A percentile compares a stretch with the other conserved stretches of the same genome.
Evolutionary conservation across 2,888 invertebrate species (phyloP).

Genomic region (Caenorhabditis angaria): DNA sequence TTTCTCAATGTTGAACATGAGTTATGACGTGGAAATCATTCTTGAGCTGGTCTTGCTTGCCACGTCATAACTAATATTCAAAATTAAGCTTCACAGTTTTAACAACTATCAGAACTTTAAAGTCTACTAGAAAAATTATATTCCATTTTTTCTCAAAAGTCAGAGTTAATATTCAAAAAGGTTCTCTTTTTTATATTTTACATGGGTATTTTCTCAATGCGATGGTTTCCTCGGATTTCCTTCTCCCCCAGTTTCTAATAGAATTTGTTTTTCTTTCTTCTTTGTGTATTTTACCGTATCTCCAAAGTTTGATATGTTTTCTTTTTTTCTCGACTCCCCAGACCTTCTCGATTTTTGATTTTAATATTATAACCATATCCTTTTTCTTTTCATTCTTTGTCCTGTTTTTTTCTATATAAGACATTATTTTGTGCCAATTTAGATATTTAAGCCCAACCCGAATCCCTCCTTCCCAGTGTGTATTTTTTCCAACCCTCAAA

Average conservation of each 20-base stretch:
- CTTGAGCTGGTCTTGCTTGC: too few relatives aligned
- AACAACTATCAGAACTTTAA: neutral
- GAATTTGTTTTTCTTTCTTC: neutral
- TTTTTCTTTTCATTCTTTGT: neutral
- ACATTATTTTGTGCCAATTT: neutral
- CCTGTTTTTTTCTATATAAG: neutral
- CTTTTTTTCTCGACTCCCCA: too few relatives aligned
- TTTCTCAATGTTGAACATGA: neutral
- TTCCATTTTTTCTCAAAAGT: neutral
- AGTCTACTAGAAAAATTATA: too few relatives aligned
- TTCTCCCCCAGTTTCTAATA: neutral
- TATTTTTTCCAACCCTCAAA: neutral
- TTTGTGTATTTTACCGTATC: neutral
- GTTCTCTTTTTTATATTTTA: too few relatives aligned
- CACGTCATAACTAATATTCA: neutral
- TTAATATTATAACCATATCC: neutral
- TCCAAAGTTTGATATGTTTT: neutral
- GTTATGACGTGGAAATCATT: neutral
- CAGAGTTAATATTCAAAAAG: neutral
- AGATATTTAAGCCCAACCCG: neutral
- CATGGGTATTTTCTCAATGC: constrained; percentile 6
- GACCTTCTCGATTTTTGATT: neutral
- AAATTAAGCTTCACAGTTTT: neutral
- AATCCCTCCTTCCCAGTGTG: neutral
- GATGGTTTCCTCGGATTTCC: neutral